phyloP scores from a whole-genome alignment of 2,113 vertebrate genomes.

The Scophthalmus maximus region DNA sequence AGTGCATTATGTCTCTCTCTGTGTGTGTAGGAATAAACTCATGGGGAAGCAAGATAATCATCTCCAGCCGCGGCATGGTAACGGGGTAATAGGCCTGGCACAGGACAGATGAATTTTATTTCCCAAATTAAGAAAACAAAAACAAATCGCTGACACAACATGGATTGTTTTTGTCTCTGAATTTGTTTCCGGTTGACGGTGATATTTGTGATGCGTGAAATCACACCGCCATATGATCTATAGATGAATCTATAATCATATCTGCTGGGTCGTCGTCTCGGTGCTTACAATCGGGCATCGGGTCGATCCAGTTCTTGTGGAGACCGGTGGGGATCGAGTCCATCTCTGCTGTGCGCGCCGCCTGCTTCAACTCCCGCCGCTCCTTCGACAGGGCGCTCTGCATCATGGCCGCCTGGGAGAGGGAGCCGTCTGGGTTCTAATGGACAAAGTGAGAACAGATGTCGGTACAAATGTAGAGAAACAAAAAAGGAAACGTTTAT shows the following conservation, averaged over 20 bases:
- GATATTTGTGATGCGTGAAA: background rate
- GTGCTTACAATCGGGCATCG: slow-evolving; percentile 90
- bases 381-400: slow-evolving; percentile 94
- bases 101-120: slow-evolving; percentile 21
- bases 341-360: slow-evolving; percentile 92
- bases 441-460: background rate
- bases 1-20: slow-evolving; percentile 42
- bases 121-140: background rate
- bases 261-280: too few relatives aligned
- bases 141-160: background rate
- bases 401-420: slow-evolving; percentile 98
- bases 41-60: slow-evolving; percentile 66
- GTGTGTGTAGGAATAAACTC: slow-evolving; percentile 44
- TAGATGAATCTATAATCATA: background rate
- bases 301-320: slow-evolving; percentile 96
- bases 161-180: background rate
- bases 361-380: slow-evolving; percentile 91
- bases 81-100: slow-evolving; percentile 36
- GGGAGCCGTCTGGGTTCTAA: slow-evolving; percentile 94
- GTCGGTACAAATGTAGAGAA: too few relatives aligned
- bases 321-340: slow-evolving; percentile 95
- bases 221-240: background rate
- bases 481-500: too few relatives aligned
- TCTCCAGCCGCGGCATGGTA: slow-evolving; percentile 54
- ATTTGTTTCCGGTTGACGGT: background rate